Conservation (phyloP, 2,888 invertebrate genomes). For the Acronicta leporina region DNA sequence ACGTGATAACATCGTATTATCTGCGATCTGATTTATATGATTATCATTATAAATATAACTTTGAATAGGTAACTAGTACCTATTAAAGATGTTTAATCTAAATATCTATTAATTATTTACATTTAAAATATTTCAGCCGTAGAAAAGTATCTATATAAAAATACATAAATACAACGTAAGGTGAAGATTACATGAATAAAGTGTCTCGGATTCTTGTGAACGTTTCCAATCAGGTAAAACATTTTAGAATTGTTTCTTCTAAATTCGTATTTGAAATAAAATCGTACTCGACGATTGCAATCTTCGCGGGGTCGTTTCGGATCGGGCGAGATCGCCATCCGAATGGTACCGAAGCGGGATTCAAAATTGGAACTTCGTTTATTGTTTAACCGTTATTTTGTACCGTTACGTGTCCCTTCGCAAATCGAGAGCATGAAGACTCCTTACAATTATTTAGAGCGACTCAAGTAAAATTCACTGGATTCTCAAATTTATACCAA, state of each 20-base stretch:
- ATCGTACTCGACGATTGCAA: slow-evolving; percentile 60
- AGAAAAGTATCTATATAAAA: not conserved
- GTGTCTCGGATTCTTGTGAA: slow-evolving; percentile 23
- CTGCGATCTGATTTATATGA: slow-evolving; percentile 47
- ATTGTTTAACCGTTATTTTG: slow-evolving; percentile 80
- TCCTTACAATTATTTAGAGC: slow-evolving; percentile 41
- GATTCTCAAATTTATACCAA: slow-evolving; percentile 27
- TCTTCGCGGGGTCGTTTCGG: slow-evolving; percentile 64
- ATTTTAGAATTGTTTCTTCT: slow-evolving; percentile 54
- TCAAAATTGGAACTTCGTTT: slow-evolving; percentile 73
- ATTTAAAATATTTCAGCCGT: too few relatives aligned
- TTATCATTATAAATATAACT: slow-evolving; percentile 31
- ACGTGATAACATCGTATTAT: slow-evolving; percentile 42
- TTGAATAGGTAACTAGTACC: too few relatives aligned
- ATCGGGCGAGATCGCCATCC: slow-evolving; percentile 64
- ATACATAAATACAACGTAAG: slow-evolving; percentile 17
- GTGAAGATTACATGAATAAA: slow-evolving; percentile 36
- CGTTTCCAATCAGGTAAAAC: slow-evolving; percentile 57
- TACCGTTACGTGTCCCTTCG: slow-evolving; percentile 83
- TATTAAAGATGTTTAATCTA: slow-evolving; percentile 5
- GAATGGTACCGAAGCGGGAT: slow-evolving; percentile 64
- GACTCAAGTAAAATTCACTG: slow-evolving; percentile 1
- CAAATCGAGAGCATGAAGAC: slow-evolving; percentile 69
- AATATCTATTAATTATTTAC: not conserved
- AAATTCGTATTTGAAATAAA: slow-evolving; percentile 61